These are phyloP conservation scores for Limonius californicus DNA, from an alignment of 1,140 invertebrate genomes.

Conservation along the genomic window DNA sequence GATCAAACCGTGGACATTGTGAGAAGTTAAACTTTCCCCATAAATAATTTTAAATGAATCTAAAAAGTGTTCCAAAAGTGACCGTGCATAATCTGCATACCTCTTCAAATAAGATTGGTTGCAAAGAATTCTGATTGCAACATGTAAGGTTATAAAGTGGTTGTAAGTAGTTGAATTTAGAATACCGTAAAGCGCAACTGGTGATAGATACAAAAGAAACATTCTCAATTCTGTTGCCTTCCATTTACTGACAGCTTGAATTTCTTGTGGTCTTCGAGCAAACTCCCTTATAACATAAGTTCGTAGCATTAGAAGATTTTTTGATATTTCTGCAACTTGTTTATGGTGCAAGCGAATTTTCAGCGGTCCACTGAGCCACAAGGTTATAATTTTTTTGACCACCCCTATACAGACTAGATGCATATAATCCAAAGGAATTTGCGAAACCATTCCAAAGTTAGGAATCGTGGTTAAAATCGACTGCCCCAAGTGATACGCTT, in stretches of 20 bases:
- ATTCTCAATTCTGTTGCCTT: conserved; percentile 42
- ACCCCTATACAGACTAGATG: background rate
- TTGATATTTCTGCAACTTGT: background rate
- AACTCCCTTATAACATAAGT: conserved; percentile 35
- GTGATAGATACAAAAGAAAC: conserved; percentile 39
- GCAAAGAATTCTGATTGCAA: conserved; percentile 3
- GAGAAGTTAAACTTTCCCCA: background rate
- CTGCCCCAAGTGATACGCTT: background rate
- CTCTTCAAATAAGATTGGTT: background rate
- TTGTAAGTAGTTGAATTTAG: conserved; percentile 9
- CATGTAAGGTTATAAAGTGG: conserved; percentile 22
- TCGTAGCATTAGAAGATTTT: background rate
- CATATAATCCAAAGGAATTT: background rate
- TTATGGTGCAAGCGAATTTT: background rate
- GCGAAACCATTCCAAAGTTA: background rate
- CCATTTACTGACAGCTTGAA: conserved; percentile 34
- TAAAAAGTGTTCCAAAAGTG: background rate
- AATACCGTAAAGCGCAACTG: conserved; percentile 12
- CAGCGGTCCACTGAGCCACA: background rate
- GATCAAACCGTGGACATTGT: background rate
- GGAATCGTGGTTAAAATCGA: background rate
- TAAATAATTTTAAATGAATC: background rate
- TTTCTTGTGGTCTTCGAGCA: conserved; percentile 32
- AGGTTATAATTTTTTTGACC: background rate
- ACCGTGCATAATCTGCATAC: background rate